Conservation (phyloP, 2,888 invertebrate species). For the Actias luna region DNA sequence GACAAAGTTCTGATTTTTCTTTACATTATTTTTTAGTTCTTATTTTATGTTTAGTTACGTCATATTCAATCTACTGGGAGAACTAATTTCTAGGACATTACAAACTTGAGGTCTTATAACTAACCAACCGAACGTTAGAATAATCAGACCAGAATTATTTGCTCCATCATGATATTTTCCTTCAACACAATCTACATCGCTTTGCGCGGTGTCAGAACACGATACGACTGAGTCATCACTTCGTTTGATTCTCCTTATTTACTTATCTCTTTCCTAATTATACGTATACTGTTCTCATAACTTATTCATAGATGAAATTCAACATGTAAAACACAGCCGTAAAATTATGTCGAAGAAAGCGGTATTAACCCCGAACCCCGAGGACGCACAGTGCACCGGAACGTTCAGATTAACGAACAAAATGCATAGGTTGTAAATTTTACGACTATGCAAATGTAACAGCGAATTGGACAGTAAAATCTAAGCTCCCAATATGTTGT, state of each 20-base stretch:
- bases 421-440: constrained; percentile 77
- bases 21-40: no score
- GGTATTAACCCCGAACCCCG: constrained; percentile 32
- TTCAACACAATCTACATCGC: no score
- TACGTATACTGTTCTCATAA: constrained; percentile 12
- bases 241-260: not conserved
- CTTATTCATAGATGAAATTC: not conserved
- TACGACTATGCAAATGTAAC: constrained; percentile 77
- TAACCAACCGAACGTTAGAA: no score
- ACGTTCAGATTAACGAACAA: constrained; percentile 60
- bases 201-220: no score
- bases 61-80: no score
- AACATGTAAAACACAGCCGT: constrained; percentile 23
- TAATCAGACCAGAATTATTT: no score
- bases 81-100: no score
- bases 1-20: no score
- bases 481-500: constrained; percentile 56
- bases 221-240: not conserved
- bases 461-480: constrained; percentile 67
- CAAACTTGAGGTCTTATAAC: no score
- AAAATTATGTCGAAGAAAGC: constrained; percentile 27
- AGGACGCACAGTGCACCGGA: constrained; percentile 15
- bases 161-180: no score
- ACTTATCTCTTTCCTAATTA: not conserved
- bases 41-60: no score